These are phyloP conservation scores for Caretta caretta DNA, from an alignment of 2,113 vertebrate genomes.

Conservation along the genomic window DNA sequence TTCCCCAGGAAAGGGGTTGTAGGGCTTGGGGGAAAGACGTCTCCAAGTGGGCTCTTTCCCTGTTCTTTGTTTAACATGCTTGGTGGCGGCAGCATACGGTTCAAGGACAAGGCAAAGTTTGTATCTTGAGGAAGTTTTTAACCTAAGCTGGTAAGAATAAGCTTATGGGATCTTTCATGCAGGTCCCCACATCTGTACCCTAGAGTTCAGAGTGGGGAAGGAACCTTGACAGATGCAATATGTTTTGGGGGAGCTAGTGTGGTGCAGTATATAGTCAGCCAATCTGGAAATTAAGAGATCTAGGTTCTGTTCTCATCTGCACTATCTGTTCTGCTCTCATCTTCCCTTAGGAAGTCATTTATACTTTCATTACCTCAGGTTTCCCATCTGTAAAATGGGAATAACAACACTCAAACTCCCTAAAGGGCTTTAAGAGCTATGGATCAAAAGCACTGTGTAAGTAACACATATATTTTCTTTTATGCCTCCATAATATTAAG, in stretches of 20 bases:
- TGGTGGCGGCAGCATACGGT: too few species aligned
- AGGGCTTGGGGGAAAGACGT: too few species aligned
- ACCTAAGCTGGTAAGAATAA: too few species aligned
- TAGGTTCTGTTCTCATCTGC: neutral
- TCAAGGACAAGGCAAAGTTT: too few species aligned
- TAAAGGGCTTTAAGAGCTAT: neutral
- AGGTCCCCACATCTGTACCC: too few species aligned
- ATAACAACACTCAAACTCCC: neutral
- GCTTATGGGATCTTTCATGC: too few species aligned
- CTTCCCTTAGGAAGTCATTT: neutral
- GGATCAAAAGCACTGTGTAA: neutral
- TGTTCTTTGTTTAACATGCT: too few species aligned
- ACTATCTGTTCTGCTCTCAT: neutral
- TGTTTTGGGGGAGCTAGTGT: neutral
- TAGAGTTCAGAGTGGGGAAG: too few species aligned
- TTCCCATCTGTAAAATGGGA: neutral
- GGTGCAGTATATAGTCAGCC: neutral
- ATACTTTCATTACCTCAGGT: neutral
- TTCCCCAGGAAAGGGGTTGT: too few species aligned
- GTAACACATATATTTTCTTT: neutral
- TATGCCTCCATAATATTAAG: neutral
- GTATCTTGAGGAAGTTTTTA: too few species aligned
- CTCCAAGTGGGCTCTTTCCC: too few species aligned
- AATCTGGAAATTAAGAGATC: neutral
- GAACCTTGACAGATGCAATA: neutral